Evolutionary conservation across 92 coral and sea anemone species (phyloP).

Genomic region (Epizoanthus ramosus): DNA sequence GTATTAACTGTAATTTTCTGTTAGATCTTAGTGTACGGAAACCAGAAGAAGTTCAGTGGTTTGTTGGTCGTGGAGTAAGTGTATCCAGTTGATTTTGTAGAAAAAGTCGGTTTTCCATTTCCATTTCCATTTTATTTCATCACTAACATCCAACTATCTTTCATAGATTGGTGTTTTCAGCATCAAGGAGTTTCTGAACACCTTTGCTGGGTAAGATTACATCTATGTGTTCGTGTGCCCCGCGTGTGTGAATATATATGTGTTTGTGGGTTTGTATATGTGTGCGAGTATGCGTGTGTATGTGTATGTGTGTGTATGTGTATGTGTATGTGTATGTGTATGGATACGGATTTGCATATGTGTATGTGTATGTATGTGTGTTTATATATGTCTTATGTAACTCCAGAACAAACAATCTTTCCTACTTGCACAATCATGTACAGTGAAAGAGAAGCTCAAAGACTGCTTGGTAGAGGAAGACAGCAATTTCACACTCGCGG

Average conservation of each 20-base stretch:
- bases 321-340: no score
- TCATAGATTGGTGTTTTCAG: slow-evolving; percentile 80
- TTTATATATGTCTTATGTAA: no score
- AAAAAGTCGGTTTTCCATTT: not conserved
- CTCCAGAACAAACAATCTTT: no score
- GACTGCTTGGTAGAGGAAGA: not conserved
- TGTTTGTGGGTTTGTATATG: no score
- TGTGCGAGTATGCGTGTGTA: no score
- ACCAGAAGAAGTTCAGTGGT: slow-evolving; percentile 68
- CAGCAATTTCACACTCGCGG: not conserved
- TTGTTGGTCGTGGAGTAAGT: slow-evolving; percentile 79
- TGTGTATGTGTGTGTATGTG: no score
- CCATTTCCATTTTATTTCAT: not conserved
- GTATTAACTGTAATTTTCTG: not conserved
- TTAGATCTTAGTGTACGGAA: slow-evolving; percentile 67
- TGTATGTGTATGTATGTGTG: no score
- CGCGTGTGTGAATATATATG: no score
- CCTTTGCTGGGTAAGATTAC: slow-evolving; percentile 75
- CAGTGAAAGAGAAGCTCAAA: slow-evolving; percentile 17
- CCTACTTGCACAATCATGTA: no score
- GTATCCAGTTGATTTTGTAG: not conserved
- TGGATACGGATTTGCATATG: no score
- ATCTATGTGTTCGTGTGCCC: no score
- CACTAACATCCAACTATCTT: not conserved
- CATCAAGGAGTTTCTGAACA: slow-evolving; percentile 60